A percentile compares a stretch with the other conserved stretches of the same genome.
Conservation (phyloP, 2,888 invertebrate species). For the Hirtodrosophila trivittata region DNA sequence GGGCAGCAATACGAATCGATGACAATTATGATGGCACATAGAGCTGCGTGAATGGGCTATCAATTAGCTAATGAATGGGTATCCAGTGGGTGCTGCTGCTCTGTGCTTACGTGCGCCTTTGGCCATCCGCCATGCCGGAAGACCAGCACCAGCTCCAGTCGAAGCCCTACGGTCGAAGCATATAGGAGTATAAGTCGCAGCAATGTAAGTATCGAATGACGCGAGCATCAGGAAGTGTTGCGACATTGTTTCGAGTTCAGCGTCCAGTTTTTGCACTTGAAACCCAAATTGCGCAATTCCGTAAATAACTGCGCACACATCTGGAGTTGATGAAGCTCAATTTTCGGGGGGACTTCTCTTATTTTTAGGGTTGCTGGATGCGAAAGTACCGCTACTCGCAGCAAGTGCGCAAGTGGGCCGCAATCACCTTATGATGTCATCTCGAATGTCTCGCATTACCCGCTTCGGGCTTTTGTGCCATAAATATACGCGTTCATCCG, state of each 20-base stretch:
- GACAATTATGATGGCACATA: constrained; percentile 29
- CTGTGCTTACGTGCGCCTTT: constrained; percentile 53
- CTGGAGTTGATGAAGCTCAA: constrained; percentile 17
- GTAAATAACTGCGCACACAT: constrained; percentile 56
- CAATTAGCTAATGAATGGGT: constrained; percentile 25
- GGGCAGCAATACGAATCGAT: constrained; percentile 15
- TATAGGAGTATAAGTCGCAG: background rate
- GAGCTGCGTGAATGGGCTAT: constrained; percentile 40
- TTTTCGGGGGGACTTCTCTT: constrained; percentile 18
- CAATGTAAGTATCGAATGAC: constrained; percentile 2
- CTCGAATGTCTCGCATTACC: constrained; percentile 17
- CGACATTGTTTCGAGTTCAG: constrained; percentile 48
- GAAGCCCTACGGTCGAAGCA: constrained; percentile 23
- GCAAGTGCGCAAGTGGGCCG: constrained; percentile 67
- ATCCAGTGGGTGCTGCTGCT: constrained; percentile 22
- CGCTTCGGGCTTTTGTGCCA: constrained; percentile 18
- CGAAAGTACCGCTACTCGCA: constrained; percentile 67
- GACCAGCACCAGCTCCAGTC: constrained; percentile 24
- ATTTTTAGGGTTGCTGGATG: constrained; percentile 37
- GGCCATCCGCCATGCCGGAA: constrained; percentile 51
- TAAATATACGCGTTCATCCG: constrained; percentile 9
- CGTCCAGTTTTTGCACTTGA: constrained; percentile 73
- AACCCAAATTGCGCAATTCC: constrained; percentile 76
- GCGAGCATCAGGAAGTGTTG: constrained; percentile 38
- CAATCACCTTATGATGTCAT: constrained; percentile 53